Conservation (phyloP, 2,113 vertebrate genomes). For the Sinocyclocheilus rhinocerous region DNA sequence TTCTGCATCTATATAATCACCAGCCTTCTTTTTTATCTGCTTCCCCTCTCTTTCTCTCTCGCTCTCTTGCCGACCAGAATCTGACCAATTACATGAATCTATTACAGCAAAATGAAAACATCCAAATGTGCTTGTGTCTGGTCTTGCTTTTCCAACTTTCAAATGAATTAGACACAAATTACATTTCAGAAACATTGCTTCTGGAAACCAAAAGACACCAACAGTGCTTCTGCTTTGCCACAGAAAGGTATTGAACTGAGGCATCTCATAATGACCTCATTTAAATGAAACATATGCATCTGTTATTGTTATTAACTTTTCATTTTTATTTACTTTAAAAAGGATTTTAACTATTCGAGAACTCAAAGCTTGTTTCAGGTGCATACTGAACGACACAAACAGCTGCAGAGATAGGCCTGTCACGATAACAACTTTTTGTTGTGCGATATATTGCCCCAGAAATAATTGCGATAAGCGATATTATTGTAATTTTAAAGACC, state of each 20-base stretch:
- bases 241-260: background rate
- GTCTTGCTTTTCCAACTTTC: slow-evolving; percentile 45
- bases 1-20: slow-evolving; percentile 66
- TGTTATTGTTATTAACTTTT: slow-evolving; percentile 29
- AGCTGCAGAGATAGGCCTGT: background rate
- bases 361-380: slow-evolving; percentile 7
- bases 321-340: slow-evolving; percentile 27
- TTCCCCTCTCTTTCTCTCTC: no score
- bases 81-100: slow-evolving; percentile 38
- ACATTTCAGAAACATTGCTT: slow-evolving; percentile 19
- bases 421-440: no score
- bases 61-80: background rate
- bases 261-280: background rate
- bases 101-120: slow-evolving; percentile 39
- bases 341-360: background rate
- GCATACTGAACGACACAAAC: background rate
- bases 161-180: slow-evolving; percentile 50
- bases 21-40: slow-evolving; percentile 17
- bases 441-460: no score
- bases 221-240: background rate
- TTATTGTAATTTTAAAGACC: no score
- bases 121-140: slow-evolving; percentile 42
- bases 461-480: no score
- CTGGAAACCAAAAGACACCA: slow-evolving; percentile 14
- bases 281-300: slow-evolving; percentile 18